Base-by-base conservation (phyloP, 2,888 invertebrate genomes). In the Chorisops tibialis region DNA sequence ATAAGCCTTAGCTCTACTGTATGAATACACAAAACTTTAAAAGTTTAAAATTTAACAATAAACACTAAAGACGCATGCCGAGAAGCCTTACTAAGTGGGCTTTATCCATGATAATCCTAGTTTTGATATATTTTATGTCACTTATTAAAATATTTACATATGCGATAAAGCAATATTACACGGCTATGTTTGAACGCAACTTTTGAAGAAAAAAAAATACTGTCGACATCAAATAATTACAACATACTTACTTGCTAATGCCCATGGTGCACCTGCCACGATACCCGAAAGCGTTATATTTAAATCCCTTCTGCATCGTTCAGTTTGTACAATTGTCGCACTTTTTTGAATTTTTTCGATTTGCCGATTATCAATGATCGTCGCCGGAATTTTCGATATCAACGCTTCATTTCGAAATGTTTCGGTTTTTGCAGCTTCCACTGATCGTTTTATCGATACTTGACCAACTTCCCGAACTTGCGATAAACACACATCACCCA, bases 281-380 rank as follows among this genome's bases (percentile, higher is more conserved):
- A 74, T 64, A 11, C 69, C 72, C 70, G 69, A 69, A 1, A 74
- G 65, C 18, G 73, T 73, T 51, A 67, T 58, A 68, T 74, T 74
- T 59, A 74, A 67, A 68, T 73, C 74, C 12, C 62, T 60, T 45
- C 65, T 68, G 61, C 74, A 74, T 5, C 56, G 61, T 43, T 51
- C 54, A 56, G 68, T 68, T 50, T 62, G 54, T 4, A 74, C 68
- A 6, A 67, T 60, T 21, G 64, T 61, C 48, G 73, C 64, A 65
- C 71, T 68, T 30, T 68, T 64, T 24, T 62, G 65, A 54, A 70
- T 71, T 41, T 69, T 61, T 45, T 68, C 63, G 58, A 70, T 68
- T 59, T 70, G 69, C 63, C 39, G 69, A 37, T 41, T 60, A 56
- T 7, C 30, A 9, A 59, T 48, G 5, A 59, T 47, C 19, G 9